A percentile compares a stretch with the other conserved stretches of the same genome.
phyloP scores from a whole-genome alignment of 2,888 invertebrate species.

The Diadegma fenestrale region DNA sequence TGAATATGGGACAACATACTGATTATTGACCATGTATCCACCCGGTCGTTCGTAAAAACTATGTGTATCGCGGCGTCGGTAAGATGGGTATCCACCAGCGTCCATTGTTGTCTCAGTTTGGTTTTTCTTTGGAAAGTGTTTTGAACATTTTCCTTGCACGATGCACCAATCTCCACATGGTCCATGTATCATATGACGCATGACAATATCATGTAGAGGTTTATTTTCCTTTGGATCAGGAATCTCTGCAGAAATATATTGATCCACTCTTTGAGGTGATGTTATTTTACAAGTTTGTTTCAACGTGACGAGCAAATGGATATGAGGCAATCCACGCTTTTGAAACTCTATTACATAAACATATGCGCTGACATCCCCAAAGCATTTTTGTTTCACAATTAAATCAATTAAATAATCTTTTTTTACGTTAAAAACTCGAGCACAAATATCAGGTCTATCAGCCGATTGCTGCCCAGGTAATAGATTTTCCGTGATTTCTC shows the following conservation, averaged over 20 bases:
- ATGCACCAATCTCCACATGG: slow-evolving; percentile 76
- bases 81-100: slow-evolving; percentile 74
- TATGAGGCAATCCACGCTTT: slow-evolving; percentile 69
- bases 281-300: slow-evolving; percentile 67
- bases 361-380: slow-evolving; percentile 63
- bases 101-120: slow-evolving; percentile 67
- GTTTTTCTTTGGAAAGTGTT: slow-evolving; percentile 76
- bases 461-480: slow-evolving; percentile 61
- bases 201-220: slow-evolving; percentile 76
- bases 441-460: slow-evolving; percentile 64
- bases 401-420: slow-evolving; percentile 32
- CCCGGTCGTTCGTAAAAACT: too few relatives aligned
- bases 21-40: too few relatives aligned
- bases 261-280: slow-evolving; percentile 67
- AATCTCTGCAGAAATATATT: slow-evolving; percentile 76
- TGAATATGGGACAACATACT: too few relatives aligned
- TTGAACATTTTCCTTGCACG: slow-evolving; percentile 73
- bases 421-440: slow-evolving; percentile 59
- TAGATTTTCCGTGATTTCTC: slow-evolving; percentile 68
- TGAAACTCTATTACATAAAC: slow-evolving; percentile 56
- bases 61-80: slow-evolving; percentile 52
- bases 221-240: slow-evolving; percentile 75
- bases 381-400: slow-evolving; percentile 60
- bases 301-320: slow-evolving; percentile 69
- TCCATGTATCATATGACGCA: slow-evolving; percentile 80